Evolutionary conservation across 1,140 invertebrate species (phyloP).

Genomic region (Meteorus sp.): DNA sequence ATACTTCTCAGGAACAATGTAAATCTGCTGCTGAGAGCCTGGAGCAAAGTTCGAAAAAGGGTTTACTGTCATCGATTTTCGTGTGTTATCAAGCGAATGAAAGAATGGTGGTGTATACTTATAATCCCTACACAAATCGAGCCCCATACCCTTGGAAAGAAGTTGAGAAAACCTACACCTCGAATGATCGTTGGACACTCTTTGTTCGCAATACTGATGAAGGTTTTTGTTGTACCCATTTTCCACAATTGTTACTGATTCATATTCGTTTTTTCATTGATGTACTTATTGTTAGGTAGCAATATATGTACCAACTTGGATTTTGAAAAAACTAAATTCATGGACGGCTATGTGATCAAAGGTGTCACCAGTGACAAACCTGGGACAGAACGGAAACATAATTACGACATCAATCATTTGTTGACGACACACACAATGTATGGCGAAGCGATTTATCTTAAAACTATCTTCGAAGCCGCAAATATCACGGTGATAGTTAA

Average conservation of each 20-base stretch:
- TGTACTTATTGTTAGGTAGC: not conserved
- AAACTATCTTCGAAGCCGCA: not conserved
- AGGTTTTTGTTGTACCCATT: not conserved
- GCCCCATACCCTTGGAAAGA: not conserved
- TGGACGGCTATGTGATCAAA: not conserved
- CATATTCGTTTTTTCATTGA: not conserved
- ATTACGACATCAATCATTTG: not conserved
- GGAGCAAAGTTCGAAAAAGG: not conserved
- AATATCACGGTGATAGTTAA: not conserved
- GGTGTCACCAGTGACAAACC: not conserved
- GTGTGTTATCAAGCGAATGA: not conserved
- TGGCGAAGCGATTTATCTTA: not conserved
- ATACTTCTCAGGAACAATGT: not conserved
- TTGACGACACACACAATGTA: not conserved
- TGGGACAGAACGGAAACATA: not conserved
- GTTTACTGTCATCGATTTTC: not conserved
- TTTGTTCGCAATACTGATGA: not conserved
- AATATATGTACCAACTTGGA: not conserved
- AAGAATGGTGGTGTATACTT: not conserved
- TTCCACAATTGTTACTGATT: not conserved
- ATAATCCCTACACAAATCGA: not conserved
- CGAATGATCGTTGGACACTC: not conserved
- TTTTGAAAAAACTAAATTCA: not conserved
- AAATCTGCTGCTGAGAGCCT: not conserved
- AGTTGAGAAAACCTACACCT: not conserved